Evolutionary conservation across 2,113 vertebrate species (phyloP), one percentile per base, ranked within the genome.

Genomic region (Alectura lathami): DNA sequence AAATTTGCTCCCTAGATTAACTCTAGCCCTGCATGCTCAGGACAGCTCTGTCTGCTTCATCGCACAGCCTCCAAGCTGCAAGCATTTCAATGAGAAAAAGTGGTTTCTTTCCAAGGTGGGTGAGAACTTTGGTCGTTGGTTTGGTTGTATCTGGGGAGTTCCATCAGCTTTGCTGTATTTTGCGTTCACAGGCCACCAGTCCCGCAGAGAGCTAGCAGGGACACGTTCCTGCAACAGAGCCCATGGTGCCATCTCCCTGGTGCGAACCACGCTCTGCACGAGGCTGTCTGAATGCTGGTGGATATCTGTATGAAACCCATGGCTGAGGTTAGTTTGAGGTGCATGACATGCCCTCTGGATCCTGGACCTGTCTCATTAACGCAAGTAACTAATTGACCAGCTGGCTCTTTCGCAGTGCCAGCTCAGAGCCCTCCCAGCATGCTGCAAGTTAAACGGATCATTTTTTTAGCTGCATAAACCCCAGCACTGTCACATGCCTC

Each of bases 251-350:
- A 30, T 53, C 45, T 22, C 53, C 50, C 62, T 20, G 40, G 40
- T 3, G 21, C 4, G 9, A 29, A n/a, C 18, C 36, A 34, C 3
- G 2, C n/a, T 51, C 79, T 75, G 40, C 8, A 0, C 2, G 6
- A 42, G 59, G 13, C 11, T 59, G 21, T 16, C 40, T 80, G 64
- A 56, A 86, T 91, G 36, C 26, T 47, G 29, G 48, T 36, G 32
- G 70, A 17, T 77, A 32, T 78, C 78, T 76, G 72, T 3, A 75
- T 11, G 32, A 60, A 84, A 43, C 42, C 13, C 2, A 3, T 2
- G 18, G 70, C 26, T 40, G 47, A 82, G 29, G 53, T 81, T 89
- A 78, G 38, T 60, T 27, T 84, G 54, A 84, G 54, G 64, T 56
- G 73, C 29, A 12, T 8, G 24, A 17, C 34, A 45, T 16, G 30